A percentile compares a stretch with the other conserved stretches of the same genome.
Evolutionary conservation across 2,888 invertebrate species (phyloP).

Genomic region (Mechanitis messenoides): DNA sequence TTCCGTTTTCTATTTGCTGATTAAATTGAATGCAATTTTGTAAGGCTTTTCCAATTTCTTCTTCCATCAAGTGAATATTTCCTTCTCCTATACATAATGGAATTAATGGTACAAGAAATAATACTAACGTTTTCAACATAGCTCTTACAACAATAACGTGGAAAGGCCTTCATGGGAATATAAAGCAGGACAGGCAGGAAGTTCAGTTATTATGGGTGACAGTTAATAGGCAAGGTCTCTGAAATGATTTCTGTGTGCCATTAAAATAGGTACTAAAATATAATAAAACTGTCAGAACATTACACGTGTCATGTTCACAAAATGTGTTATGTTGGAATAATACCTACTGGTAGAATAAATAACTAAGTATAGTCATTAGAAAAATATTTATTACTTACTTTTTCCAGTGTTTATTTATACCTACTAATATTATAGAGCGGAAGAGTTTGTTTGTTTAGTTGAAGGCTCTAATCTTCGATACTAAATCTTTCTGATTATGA

Average conservation of each 20-base stretch:
- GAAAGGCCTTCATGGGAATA: slow-evolving; percentile 26
- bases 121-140: slow-evolving; percentile 42
- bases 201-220: slow-evolving; percentile 46
- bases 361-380: no score
- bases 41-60: slow-evolving; percentile 59
- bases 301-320: no score
- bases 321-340: no score
- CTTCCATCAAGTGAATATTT: slow-evolving; percentile 62
- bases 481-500: no score
- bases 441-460: no score
- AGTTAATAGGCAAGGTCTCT: slow-evolving; percentile 39
- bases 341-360: no score
- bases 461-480: no score
- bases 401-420: no score
- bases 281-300: no score
- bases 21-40: slow-evolving; percentile 43
- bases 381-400: no score
- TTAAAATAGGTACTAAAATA: not conserved
- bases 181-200: slow-evolving; percentile 52
- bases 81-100: slow-evolving; percentile 53
- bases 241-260: not conserved
- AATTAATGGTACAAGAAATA: slow-evolving; percentile 42
- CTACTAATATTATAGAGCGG: no score
- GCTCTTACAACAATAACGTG: slow-evolving; percentile 29
- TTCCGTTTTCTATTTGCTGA: slow-evolving; percentile 22